These are phyloP conservation scores for Aphelenchoides fujianensis DNA, from an alignment of 1,140 invertebrate genomes.

Conservation along the genomic window DNA sequence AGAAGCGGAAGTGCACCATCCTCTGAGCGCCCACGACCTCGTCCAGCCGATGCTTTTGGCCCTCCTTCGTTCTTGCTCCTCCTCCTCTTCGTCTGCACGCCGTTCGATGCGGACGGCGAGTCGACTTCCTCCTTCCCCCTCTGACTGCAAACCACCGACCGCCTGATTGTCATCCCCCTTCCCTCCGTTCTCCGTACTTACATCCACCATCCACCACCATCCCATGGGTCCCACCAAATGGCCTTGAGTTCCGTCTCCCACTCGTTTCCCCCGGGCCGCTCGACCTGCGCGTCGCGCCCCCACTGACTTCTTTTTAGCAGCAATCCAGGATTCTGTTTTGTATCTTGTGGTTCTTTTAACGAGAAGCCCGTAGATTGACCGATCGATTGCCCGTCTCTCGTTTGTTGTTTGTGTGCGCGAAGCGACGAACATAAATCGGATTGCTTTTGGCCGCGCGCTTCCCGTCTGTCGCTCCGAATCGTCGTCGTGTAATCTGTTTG, in stretches of 20 bases:
- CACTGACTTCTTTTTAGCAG: too few species aligned
- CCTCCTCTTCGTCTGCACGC: neutral
- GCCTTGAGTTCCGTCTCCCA: neutral
- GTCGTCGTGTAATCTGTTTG: too few species aligned
- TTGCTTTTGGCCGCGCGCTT: too few species aligned
- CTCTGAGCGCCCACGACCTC: slow-evolving; percentile 73
- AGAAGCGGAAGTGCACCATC: slow-evolving; percentile 83
- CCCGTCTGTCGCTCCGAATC: too few species aligned
- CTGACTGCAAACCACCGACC: neutral
- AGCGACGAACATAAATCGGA: too few species aligned
- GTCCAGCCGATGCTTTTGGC: neutral
- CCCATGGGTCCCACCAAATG: neutral
- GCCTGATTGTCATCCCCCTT: neutral
- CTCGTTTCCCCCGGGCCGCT: neutral
- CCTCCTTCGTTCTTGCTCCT: neutral
- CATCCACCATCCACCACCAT: neutral
- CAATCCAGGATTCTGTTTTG: too few species aligned
- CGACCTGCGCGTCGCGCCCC: neutral
- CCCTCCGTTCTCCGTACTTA: neutral
- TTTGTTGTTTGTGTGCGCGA: too few species aligned
- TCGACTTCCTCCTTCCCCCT: neutral
- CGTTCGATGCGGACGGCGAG: neutral
- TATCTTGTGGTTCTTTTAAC: too few species aligned
- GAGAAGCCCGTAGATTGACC: too few species aligned
- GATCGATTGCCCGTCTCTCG: too few species aligned